Evolutionary conservation across 2,888 invertebrate genomes (phyloP).

Genomic region (Leptura quadrifasciata): DNA sequence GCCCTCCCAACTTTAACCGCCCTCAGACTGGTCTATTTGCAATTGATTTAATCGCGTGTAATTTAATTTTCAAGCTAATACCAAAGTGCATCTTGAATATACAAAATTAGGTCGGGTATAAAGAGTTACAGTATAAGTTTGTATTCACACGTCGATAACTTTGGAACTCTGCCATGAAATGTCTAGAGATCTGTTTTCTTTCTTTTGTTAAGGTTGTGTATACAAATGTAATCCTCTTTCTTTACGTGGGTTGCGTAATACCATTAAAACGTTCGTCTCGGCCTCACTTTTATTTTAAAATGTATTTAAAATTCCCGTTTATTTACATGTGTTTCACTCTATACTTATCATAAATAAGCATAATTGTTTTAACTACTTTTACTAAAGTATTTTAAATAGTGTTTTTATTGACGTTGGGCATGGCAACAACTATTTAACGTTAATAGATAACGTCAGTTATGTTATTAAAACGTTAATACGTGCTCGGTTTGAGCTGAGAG

Average conservation of each 20-base stretch:
- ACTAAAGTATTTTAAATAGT: too few relatives aligned
- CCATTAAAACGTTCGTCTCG: background rate
- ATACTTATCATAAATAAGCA: background rate
- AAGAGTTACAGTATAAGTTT: background rate
- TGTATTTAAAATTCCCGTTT: background rate
- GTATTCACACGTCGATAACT: constrained; percentile 15
- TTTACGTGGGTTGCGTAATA: constrained; percentile 22
- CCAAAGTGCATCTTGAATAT: background rate
- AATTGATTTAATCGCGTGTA: too few relatives aligned
- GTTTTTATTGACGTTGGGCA: too few relatives aligned
- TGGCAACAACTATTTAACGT: too few relatives aligned
- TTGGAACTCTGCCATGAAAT: constrained; percentile 38
- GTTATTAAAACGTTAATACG: too few relatives aligned
- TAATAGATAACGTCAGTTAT: too few relatives aligned
- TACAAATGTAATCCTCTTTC: constrained; percentile 23
- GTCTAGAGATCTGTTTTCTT: constrained; percentile 13
- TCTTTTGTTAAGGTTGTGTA: constrained; percentile 22
- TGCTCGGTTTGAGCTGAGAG: too few relatives aligned
- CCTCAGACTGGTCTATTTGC: too few relatives aligned
- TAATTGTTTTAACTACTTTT: background rate
- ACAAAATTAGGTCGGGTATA: constrained; percentile 11
- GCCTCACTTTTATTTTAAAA: constrained; percentile 12
- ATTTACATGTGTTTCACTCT: background rate
- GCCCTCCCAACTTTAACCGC: too few relatives aligned
- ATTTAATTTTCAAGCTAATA: background rate